Evolutionary conservation across 1,140 invertebrate genomes (phyloP).

Genomic region (Spodoptera frugiperda): DNA sequence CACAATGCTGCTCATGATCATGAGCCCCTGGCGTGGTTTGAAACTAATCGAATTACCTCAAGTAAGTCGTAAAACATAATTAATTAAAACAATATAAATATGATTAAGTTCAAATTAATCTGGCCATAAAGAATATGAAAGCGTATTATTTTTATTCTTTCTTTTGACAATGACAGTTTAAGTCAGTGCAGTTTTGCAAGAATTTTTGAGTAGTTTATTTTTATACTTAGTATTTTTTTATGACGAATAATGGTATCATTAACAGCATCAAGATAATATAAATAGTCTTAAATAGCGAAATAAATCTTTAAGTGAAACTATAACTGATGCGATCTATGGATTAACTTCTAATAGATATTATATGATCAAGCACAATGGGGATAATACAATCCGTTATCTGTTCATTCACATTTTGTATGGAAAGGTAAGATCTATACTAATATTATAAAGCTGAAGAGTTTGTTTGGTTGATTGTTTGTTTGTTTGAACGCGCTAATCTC

Average conservation of each 20-base stretch:
- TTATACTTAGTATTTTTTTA: slow-evolving; percentile 3
- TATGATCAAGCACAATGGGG: slow-evolving; percentile 63
- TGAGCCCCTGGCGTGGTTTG: too few relatives aligned
- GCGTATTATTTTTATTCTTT: not conserved
- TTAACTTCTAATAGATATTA: slow-evolving; percentile 9
- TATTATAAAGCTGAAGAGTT: too few relatives aligned
- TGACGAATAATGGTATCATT: slow-evolving; percentile 6
- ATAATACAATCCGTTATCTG: slow-evolving; percentile 76
- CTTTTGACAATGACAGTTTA: slow-evolving; percentile 5
- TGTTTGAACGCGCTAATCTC: too few relatives aligned
- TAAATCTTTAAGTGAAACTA: not conserved
- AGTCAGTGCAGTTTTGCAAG: not conserved
- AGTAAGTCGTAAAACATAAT: too few relatives aligned
- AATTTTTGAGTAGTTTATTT: slow-evolving; percentile 8
- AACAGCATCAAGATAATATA: too few relatives aligned
- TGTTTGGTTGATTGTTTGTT: too few relatives aligned
- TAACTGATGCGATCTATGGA: not conserved
- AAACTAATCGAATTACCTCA: too few relatives aligned
- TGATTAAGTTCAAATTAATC: not conserved
- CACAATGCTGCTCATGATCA: too few relatives aligned
- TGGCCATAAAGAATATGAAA: slow-evolving; percentile 6
- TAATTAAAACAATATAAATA: too few relatives aligned
- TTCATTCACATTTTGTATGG: slow-evolving; percentile 73
- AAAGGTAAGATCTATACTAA: too few relatives aligned
- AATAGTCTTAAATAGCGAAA: too few relatives aligned